Percentiles rank a stretch among this genome's conserved stretches.
Evolutionary conservation across 1,140 invertebrate genomes (phyloP).

Genomic region (Neelides sp.): DNA sequence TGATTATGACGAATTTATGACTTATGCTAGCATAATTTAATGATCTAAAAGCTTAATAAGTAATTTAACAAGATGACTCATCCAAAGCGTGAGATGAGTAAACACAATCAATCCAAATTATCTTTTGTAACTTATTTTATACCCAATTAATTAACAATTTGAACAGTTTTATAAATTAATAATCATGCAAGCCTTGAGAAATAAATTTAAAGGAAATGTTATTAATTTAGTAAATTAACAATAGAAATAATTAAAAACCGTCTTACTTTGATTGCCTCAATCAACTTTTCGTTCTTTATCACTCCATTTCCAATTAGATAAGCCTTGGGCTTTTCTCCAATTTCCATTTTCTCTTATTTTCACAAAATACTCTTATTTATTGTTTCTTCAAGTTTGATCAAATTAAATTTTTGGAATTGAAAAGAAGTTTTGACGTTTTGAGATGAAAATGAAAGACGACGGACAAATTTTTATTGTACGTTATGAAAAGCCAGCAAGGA

Average conservation of each 20-base stretch:
- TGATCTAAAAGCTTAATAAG: too few species aligned
- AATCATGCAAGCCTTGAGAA: neutral
- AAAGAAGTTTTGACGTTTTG: neutral
- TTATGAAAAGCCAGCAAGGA: neutral
- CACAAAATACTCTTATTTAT: neutral
- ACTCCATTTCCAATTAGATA: neutral
- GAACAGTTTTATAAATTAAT: neutral
- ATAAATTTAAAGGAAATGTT: neutral
- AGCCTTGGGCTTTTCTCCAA: neutral
- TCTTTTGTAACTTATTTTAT: too few species aligned
- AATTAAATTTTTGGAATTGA: neutral
- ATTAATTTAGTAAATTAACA: neutral
- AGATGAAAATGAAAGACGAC: neutral
- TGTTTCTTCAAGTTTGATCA: neutral
- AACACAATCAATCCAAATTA: too few species aligned
- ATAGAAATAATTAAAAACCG: neutral
- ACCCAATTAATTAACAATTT: too few species aligned
- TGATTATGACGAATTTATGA: too few species aligned
- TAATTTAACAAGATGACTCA: too few species aligned
- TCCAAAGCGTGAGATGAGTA: too few species aligned
- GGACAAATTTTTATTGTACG: neutral
- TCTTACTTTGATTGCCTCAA: neutral
- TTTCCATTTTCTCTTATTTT: neutral
- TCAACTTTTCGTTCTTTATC: neutral
- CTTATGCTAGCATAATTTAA: too few species aligned